These are phyloP conservation scores for Prinia subflava DNA, from an alignment of 2,113 vertebrate species.

Conservation along the genomic window DNA sequence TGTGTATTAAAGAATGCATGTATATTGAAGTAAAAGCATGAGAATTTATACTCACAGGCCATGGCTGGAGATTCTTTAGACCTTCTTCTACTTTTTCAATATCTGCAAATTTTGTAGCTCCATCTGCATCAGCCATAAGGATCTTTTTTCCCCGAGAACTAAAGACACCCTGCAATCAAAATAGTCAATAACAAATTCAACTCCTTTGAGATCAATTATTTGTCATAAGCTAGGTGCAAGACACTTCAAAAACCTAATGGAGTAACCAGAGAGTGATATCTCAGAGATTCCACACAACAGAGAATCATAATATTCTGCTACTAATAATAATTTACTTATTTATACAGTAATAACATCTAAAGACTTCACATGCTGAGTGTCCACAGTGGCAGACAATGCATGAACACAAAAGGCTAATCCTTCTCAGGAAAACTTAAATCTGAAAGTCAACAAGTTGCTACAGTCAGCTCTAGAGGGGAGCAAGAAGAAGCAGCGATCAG, in stretches of 20 bases:
- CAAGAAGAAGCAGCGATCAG: neutral
- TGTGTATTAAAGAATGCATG: neutral
- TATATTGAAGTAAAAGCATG: neutral
- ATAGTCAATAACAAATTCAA: neutral
- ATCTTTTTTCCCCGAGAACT: conserved; percentile 84
- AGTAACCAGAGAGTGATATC: neutral
- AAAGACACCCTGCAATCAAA: conserved; percentile 82
- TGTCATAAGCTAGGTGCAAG: neutral
- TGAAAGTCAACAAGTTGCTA: neutral
- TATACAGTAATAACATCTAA: neutral
- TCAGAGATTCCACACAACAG: neutral
- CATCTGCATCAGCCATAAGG: conserved; percentile 97
- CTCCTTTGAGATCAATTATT: neutral
- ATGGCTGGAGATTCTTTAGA: conserved; percentile 77
- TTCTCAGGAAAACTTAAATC: neutral
- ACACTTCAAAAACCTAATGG: neutral
- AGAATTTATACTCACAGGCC: conserved; percentile 78
- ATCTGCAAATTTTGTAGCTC: conserved; percentile 94
- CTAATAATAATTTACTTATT: neutral
- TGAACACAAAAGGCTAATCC: neutral
- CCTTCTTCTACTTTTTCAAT: conserved; percentile 89
- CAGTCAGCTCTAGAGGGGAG: neutral
- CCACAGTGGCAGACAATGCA: neutral
- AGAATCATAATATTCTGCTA: neutral
- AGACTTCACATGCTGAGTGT: neutral